Conservation (phyloP, 1,140 invertebrate genomes). For the Leucophenga varia region DNA sequence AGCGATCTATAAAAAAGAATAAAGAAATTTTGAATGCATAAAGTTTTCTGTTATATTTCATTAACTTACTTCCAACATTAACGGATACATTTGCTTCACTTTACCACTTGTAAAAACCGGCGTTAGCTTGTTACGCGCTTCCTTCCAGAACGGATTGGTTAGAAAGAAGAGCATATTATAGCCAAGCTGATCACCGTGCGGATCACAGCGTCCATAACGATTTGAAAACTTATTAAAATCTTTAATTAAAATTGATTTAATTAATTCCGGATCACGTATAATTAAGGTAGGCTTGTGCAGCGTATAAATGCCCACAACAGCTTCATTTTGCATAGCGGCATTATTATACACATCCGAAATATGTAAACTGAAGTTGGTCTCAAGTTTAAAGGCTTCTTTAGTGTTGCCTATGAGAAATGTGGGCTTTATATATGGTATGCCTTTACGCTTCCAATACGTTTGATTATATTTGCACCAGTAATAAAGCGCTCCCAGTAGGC, state of each 20-base stretch:
- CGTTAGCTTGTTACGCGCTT: conserved; percentile 58
- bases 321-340: conserved; percentile 27
- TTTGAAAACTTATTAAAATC: conserved; percentile 55
- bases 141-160: conserved; percentile 57
- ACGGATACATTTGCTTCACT: conserved; percentile 61
- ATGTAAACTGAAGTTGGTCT: conserved; percentile 18
- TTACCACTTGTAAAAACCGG: conserved; percentile 61
- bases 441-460: conserved; percentile 51
- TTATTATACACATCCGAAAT: conserved; percentile 24
- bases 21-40: not conserved
- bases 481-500: conserved; percentile 24
- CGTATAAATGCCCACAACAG: conserved; percentile 53
- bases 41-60: not conserved
- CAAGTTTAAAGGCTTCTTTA: conserved; percentile 17
- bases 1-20: conserved; percentile 24
- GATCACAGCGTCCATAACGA: conserved; percentile 32
- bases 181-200: conserved; percentile 30
- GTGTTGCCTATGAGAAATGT: conserved; percentile 48
- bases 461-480: conserved; percentile 39
- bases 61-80: conserved; percentile 49
- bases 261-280: conserved; percentile 58
- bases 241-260: conserved; percentile 59
- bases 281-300: conserved; percentile 56
- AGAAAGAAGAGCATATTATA: conserved; percentile 40
- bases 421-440: conserved; percentile 50